Evolutionary conservation across 2,888 invertebrate species (phyloP), one percentile per base, ranked within the genome.

Genomic region (Rhaphigaster nebulosa): DNA sequence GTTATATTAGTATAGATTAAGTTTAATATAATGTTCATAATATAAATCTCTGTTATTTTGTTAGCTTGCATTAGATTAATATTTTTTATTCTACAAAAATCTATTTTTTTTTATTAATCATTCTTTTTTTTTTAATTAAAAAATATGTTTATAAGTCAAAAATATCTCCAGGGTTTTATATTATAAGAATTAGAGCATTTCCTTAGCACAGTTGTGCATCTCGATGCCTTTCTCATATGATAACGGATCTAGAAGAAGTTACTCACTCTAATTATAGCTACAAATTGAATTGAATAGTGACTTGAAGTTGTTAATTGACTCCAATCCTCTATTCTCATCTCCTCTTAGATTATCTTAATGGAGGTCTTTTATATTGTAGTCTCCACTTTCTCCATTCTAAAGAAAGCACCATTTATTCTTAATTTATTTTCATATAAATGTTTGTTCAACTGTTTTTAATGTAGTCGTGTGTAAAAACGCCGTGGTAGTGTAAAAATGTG

Each of bases 181-280:
- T 76, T 76, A 2, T 0, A 1, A 1, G 20, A 8, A 76, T 8
- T 0, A 1, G 23, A 8, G 18, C 6, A 76, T 38, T 76, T 38
- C 70, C 70, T 76, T 23, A 38, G 2, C 1, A 34, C 70, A 76
- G 20, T 5, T 76, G 34, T 8, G 15, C 34, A 8, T 1, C 5
- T 26, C 8, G 34, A 8, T 38, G 38, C 70, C 45, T 84, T n/a
- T 50, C 84, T 50, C 26, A 12, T 6, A 8, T 3, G 84, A 84
- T 84, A 45, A 23, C n/a, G n/a, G 84, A 84, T 84, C 84, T 84
- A n/a, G 23, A 84, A 84, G n/a, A 45, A n/a, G 45, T 45, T n/a
- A 13, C n/a, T 45, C 23, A 26, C 15, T 50, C 84, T 84, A 84
- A 84, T 84, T 84, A 41, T 41, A 23, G 41, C 38, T 23, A n/a